Evolutionary conservation across 2,888 invertebrate species (phyloP).

Genomic region (Clepsis dumicolana): DNA sequence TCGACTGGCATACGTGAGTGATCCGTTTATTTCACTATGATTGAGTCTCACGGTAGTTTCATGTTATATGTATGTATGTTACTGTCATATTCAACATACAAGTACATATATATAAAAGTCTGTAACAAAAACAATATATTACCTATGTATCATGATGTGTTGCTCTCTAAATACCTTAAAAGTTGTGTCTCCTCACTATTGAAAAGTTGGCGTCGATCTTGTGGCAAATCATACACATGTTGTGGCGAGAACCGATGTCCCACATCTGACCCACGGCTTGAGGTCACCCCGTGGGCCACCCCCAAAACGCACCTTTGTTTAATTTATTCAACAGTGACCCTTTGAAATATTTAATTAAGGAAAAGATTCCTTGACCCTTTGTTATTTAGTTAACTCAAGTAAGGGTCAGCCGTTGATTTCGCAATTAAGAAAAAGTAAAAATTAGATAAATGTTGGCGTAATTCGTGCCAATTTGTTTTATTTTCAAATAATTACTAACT

Average conservation of each 20-base stretch:
- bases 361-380: conserved; percentile 53
- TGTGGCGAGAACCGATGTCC: conserved; percentile 45
- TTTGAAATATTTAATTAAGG: conserved; percentile 74
- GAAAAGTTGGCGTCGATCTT: conserved; percentile 5
- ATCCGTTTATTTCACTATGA: too few relatives aligned
- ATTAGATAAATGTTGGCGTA: neutral
- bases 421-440: conserved; percentile 21
- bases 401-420: conserved; percentile 26
- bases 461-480: neutral
- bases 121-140: too few relatives aligned
- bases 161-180: too few relatives aligned
- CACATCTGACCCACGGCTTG: conserved; percentile 41
- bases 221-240: conserved; percentile 32
- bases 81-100: too few relatives aligned
- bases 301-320: conserved; percentile 61
- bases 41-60: too few relatives aligned
- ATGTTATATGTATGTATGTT: too few relatives aligned
- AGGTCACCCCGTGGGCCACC: conserved; percentile 24
- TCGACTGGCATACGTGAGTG: too few relatives aligned
- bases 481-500: neutral
- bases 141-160: too few relatives aligned
- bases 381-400: conserved; percentile 47
- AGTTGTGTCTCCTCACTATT: conserved; percentile 3
- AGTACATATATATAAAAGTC: too few relatives aligned
- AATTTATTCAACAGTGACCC: conserved; percentile 69